Evolutionary conservation across 2,797 vertebrate species (phyloP).

Genomic region (Pyrocephalus nanus): DNA sequence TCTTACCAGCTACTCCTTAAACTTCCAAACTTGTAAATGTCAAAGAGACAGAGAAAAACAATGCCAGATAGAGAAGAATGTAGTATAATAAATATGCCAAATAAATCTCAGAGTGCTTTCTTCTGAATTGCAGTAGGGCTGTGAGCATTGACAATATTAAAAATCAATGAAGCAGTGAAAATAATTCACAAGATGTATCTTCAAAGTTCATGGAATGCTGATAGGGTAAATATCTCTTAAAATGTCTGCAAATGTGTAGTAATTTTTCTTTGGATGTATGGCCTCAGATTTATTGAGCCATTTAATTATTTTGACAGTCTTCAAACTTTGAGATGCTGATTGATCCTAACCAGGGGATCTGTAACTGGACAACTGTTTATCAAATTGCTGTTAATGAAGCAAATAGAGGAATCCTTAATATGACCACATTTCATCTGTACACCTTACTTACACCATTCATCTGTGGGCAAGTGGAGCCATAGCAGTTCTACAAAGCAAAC

Average conservation of each 20-base stretch:
- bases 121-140: background rate
- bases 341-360: slow-evolving; percentile 65
- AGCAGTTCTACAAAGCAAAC: background rate
- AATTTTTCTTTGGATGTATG: slow-evolving; percentile 54
- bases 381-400: slow-evolving; percentile 53
- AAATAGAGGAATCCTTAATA: slow-evolving; percentile 1
- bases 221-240: slow-evolving; percentile 50
- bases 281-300: slow-evolving; percentile 57
- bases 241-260: slow-evolving; percentile 40
- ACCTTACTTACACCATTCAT: background rate
- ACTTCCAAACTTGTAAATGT: background rate
- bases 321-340: slow-evolving; percentile 67
- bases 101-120: background rate
- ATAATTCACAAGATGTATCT: slow-evolving; percentile 36
- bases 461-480: background rate
- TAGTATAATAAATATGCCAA: background rate
- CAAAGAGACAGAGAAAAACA: background rate
- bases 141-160: slow-evolving; percentile 18
- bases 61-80: background rate
- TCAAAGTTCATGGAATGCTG: slow-evolving; percentile 31
- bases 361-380: slow-evolving; percentile 50
- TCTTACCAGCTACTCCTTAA: background rate
- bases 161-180: slow-evolving; percentile 32
- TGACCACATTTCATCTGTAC: background rate
- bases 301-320: slow-evolving; percentile 70